phyloP scores from a whole-genome alignment of 2,797 vertebrate genomes.

The Carcharodon carcharias region DNA sequence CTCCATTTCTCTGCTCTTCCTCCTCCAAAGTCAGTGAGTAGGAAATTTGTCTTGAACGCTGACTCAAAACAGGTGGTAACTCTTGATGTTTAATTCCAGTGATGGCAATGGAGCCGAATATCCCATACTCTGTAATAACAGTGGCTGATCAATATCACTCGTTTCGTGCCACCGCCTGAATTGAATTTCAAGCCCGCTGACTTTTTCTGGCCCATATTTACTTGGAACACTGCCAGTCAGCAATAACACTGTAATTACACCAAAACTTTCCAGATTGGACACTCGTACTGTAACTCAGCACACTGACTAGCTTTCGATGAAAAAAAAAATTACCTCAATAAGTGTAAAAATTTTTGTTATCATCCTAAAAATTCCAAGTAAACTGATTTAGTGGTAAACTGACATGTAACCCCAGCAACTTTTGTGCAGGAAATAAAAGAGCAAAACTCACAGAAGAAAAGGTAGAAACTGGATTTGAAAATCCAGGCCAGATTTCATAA shows the following conservation, averaged over 20 bases:
- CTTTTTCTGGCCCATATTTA: neutral
- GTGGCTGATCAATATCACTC: too few relatives aligned
- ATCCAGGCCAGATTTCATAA: constrained; percentile 65
- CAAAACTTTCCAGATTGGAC: neutral
- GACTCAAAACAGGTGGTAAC: neutral
- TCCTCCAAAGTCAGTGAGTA: neutral
- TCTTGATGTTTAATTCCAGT: neutral
- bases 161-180: too few relatives aligned
- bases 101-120: too few relatives aligned
- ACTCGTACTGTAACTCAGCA: neutral
- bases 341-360: neutral
- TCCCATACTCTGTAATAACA: too few relatives aligned
- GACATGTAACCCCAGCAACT: neutral
- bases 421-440: constrained; percentile 2
- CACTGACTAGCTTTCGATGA: neutral
- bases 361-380: neutral
- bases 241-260: neutral
- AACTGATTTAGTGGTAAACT: neutral
- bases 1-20: neutral
- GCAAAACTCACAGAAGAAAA: neutral
- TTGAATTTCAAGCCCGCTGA: too few relatives aligned
- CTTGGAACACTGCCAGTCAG: neutral
- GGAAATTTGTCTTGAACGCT: neutral
- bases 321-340: neutral
- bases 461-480: constrained; percentile 37